phyloP scores from a whole-genome alignment of 2,888 invertebrate genomes.

The Clepsis dumicolana region DNA sequence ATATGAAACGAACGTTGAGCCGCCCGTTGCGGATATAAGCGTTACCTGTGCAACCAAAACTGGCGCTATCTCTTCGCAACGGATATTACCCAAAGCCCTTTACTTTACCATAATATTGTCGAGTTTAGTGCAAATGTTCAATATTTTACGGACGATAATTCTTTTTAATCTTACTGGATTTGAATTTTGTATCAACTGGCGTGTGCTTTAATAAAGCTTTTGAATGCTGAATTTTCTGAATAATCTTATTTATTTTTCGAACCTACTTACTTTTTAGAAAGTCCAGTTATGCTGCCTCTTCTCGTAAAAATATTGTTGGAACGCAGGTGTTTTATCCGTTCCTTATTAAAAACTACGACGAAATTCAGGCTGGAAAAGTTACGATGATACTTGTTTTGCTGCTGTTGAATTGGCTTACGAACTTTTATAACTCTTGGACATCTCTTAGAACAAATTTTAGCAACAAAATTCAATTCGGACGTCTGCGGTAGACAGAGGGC shows the following conservation, averaged over 20 bases:
- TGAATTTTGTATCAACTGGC: neutral
- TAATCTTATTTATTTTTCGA: neutral
- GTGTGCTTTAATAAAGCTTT: neutral
- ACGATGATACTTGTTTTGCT: neutral
- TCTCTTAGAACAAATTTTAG: neutral
- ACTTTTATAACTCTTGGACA: too few species aligned
- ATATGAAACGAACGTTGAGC: constrained; percentile 32
- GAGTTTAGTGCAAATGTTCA: constrained; percentile 9
- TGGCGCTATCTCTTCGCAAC: constrained; percentile 28
- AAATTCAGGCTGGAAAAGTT: neutral
- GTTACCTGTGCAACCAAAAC: constrained; percentile 24
- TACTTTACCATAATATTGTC: constrained; percentile 14
- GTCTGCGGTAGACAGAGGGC: neutral
- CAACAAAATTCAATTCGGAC: neutral
- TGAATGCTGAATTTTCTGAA: neutral
- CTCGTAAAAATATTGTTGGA: neutral
- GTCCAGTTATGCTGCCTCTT: neutral
- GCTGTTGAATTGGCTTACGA: too few species aligned
- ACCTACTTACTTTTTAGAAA: neutral
- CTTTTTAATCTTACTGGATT: neutral
- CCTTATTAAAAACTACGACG: neutral
- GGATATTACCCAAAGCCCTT: constrained; percentile 32
- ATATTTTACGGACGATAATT: constrained; percentile 10
- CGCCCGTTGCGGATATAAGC: constrained; percentile 27
- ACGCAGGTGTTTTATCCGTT: neutral